These are phyloP conservation scores for Incurvaria masculella DNA, from an alignment of 2,888 invertebrate species.

Conservation along the genomic window DNA sequence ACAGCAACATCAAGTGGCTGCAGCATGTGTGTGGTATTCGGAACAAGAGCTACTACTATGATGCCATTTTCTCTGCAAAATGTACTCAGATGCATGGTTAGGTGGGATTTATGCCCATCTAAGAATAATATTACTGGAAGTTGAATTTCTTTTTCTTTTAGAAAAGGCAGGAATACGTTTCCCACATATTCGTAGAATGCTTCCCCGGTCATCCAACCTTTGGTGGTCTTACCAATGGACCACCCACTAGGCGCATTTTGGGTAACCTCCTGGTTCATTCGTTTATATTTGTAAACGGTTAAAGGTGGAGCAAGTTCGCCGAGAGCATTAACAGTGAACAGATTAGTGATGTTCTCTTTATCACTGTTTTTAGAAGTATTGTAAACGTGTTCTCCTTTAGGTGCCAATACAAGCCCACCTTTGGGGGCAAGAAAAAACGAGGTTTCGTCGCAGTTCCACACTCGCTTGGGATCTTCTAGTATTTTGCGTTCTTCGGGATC, in stretches of 20 bases:
- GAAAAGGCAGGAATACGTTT: conserved; percentile 20
- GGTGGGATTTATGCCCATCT: conserved; percentile 6
- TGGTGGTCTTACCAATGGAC: conserved; percentile 29
- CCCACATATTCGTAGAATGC: conserved; percentile 28
- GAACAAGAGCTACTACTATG: conserved; percentile 2
- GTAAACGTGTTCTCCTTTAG: conserved; percentile 10
- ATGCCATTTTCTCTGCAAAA: conserved; percentile 6
- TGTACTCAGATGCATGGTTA: conserved; percentile 4
- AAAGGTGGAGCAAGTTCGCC: conserved; percentile 15
- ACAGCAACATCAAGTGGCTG: conserved; percentile 6
- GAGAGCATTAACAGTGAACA: conserved; percentile 11
- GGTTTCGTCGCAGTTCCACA: conserved; percentile 12
- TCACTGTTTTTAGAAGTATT: conserved; percentile 10
- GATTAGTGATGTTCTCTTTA: conserved; percentile 11
- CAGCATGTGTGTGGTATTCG: conserved; percentile 5
- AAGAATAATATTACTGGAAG: conserved; percentile 1
- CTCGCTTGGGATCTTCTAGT: conserved; percentile 5
- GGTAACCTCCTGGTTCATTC: conserved; percentile 11
- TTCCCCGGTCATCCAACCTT: conserved; percentile 32
- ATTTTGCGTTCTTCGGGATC: conserved; percentile 6
- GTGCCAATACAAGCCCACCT: conserved; percentile 12
- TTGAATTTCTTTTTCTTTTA: conserved; percentile 8
- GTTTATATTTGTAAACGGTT: conserved; percentile 15
- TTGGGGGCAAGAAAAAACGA: conserved; percentile 15
- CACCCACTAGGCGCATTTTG: conserved; percentile 17